phyloP scores from a whole-genome alignment of 1,140 invertebrate species.

The Metopolophium dirhodum region DNA sequence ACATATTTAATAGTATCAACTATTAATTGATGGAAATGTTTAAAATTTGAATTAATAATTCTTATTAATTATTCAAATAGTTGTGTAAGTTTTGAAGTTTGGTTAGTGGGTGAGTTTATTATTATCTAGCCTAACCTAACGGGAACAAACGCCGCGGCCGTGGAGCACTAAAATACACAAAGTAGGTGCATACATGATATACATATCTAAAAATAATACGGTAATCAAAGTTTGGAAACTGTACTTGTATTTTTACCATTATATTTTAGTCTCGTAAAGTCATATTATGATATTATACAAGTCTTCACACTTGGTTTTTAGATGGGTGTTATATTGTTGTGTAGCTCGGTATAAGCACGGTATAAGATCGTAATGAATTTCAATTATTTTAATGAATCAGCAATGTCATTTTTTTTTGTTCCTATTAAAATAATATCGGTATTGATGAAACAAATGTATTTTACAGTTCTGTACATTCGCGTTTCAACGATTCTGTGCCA shows the following conservation, averaged over 20 bases:
- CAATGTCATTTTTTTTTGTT: neutral
- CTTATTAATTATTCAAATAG: neutral
- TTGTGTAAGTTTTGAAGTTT: constrained; percentile 1
- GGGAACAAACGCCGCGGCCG: neutral
- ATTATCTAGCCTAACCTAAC: neutral
- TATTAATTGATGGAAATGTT: neutral
- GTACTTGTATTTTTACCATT: neutral
- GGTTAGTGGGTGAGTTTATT: neutral
- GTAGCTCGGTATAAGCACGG: no score
- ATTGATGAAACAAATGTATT: neutral
- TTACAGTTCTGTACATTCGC: neutral
- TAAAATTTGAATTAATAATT: neutral
- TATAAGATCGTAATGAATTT: neutral
- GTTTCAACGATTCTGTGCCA: neutral
- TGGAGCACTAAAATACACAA: neutral
- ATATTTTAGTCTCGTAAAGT: neutral
- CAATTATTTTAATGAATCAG: neutral
- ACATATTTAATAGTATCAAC: neutral
- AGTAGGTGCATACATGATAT: neutral
- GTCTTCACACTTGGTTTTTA: neutral
- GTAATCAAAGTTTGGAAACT: neutral
- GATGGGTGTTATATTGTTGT: neutral
- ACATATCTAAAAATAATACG: neutral
- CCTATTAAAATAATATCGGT: neutral
- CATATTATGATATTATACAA: neutral